These are phyloP conservation scores for Caranx ignobilis DNA, from an alignment of 2,113 vertebrate genomes.

Conservation along the genomic window DNA sequence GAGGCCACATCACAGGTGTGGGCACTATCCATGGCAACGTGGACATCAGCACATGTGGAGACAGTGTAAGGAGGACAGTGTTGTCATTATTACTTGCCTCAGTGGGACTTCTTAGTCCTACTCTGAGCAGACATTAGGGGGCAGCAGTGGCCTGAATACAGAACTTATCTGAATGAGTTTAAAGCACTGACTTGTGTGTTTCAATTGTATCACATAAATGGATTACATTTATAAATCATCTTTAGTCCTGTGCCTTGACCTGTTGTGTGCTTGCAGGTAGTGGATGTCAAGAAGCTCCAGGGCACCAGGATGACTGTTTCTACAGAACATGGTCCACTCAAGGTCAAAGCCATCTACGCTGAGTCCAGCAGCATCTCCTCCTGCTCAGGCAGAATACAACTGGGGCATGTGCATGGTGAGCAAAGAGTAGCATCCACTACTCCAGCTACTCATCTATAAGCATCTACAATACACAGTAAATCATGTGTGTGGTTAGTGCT, in stretches of 20 bases:
- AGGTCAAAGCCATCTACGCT: constrained; percentile 92
- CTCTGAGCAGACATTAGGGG: constrained; percentile 49
- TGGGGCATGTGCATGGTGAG: constrained; percentile 95
- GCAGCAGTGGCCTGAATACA: constrained; percentile 49
- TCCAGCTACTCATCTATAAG: background rate
- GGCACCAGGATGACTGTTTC: constrained; percentile 91
- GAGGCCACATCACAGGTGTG: constrained; percentile 89
- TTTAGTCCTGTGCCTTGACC: constrained; percentile 1
- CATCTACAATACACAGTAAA: background rate
- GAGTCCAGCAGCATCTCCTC: constrained; percentile 89
- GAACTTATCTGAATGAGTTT: background rate
- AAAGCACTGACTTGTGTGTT: background rate
- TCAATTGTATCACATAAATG: background rate
- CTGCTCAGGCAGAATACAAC: constrained; percentile 86
- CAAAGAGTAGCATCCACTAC: background rate
- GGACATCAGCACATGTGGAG: constrained; percentile 87
- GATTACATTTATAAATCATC: background rate
- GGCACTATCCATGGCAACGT: constrained; percentile 92
- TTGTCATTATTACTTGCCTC: background rate
- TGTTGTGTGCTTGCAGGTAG: constrained; percentile 81
- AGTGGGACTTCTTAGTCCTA: background rate
- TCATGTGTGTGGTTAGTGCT: background rate
- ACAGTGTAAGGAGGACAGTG: constrained; percentile 85
- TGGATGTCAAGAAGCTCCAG: constrained; percentile 93
- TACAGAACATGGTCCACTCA: constrained; percentile 89